Percentiles rank a stretch among this genome's conserved stretches.
Evolutionary conservation across 2,888 invertebrate species (phyloP).

Genomic region (Ormyrus thymus): DNA sequence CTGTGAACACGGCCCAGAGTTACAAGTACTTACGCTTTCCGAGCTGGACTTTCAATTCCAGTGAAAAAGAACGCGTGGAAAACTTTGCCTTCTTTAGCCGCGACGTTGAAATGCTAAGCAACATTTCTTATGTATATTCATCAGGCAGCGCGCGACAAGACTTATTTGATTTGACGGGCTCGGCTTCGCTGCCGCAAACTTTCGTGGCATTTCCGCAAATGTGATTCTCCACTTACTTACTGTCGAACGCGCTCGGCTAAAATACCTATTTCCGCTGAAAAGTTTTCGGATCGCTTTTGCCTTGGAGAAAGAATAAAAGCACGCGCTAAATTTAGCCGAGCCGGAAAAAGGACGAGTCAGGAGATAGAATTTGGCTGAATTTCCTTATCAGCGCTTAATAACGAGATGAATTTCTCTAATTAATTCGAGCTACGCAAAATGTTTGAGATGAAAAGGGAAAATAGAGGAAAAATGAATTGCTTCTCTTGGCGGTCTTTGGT

Average conservation of each 20-base stretch:
- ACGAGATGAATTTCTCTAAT: no score
- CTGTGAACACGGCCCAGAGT: slow-evolving; percentile 63
- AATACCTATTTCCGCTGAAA: slow-evolving; percentile 21
- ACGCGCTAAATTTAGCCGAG: no score
- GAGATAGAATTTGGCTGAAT: no score
- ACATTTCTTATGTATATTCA: slow-evolving; percentile 57
- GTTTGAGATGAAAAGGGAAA: no score
- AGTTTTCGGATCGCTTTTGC: slow-evolving; percentile 29
- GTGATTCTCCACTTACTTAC: slow-evolving; percentile 43
- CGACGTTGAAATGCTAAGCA: slow-evolving; percentile 60
- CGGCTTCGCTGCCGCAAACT: no score
- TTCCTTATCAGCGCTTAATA: no score
- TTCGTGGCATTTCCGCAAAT: slow-evolving; percentile 29
- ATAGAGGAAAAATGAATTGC: slow-evolving; percentile 17
- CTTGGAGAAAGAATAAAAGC: no score
- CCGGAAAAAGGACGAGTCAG: no score
- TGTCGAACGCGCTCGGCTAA: slow-evolving; percentile 36
- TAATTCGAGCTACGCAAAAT: no score
- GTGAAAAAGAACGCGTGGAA: not conserved
- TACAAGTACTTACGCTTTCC: no score
- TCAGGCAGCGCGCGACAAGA: not conserved
- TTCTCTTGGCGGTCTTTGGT: not conserved
- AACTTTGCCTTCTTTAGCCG: not conserved
- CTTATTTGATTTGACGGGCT: no score
- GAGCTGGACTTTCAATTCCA: not conserved